Evolutionary conservation across 2,113 vertebrate species (phyloP), one percentile per base, ranked within the genome.

Genomic region (Mobula birostris): DNA sequence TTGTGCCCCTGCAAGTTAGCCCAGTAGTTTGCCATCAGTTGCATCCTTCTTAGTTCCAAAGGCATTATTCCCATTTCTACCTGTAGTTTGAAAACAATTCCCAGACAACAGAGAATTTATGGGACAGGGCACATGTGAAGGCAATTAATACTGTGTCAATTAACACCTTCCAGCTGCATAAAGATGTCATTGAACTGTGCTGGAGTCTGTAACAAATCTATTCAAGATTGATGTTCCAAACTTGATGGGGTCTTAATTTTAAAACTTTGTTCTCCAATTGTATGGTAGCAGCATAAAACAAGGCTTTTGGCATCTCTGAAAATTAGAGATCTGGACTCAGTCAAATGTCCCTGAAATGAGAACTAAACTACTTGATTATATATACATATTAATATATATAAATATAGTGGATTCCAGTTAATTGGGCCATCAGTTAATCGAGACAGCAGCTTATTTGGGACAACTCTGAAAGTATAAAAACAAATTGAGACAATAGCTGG

Each of bases 131-230:
- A 48, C 83, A 29, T 27, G 40, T 8, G 21, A 56, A 56, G 9
- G 19, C 21, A 58, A n/a, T 87, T 87, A 24, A n/a, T 63, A 48
- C 83, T 87, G 27, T 87, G 83, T 56, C 24, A 87, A 87, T 61
- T 87, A 87, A 87, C 56, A 87, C 83, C 83, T 87, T 87, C 83
- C 56, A 61, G 56, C 56, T 87, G 56, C 48, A 87, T 61, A 61
- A 58, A 9, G 58, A 61, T 87, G 29, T 87, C 21, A 21, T 87
- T 24, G 48, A 56, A 83, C 21, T 83, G 40, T 58, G 15, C 48
- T 56, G 21, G 19, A 83, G 48, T 21, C 12, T 82, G 40, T 83
- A 83, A 83, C 48, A 56, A 61, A 87, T 29, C 56, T 29, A 4
- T 2, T 24, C 14, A 58, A 87, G 56, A 61, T 14, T 58, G 24